phyloP scores from a whole-genome alignment of 2,888 invertebrate genomes.

The Folsomia candida region DNA sequence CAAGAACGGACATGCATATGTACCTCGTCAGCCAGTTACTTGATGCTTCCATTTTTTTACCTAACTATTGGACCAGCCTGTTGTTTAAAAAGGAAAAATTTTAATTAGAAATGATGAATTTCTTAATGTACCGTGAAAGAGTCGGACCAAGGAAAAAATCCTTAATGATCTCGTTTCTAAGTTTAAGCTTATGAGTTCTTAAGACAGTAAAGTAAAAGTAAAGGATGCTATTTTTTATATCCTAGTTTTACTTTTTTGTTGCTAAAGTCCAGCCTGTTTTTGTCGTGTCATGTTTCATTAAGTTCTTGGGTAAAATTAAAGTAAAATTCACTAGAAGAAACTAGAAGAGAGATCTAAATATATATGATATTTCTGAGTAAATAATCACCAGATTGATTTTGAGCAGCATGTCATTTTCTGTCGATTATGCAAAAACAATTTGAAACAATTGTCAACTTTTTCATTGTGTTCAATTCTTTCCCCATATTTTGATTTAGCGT shows the following conservation, averaged over 20 bases:
- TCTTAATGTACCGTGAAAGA: conserved; percentile 8
- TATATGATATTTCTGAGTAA: too few relatives aligned
- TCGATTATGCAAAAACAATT: too few relatives aligned
- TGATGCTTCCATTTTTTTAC: not conserved
- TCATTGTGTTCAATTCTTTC: too few relatives aligned
- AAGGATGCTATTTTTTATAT: too few relatives aligned
- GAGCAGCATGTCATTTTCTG: too few relatives aligned
- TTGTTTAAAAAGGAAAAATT: not conserved
- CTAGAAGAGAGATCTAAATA: too few relatives aligned
- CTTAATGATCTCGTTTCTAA: not conserved
- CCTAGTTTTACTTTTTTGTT: not conserved
- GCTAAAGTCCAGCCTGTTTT: not conserved
- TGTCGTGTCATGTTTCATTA: conserved; percentile 7
- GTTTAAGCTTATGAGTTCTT: too few relatives aligned
- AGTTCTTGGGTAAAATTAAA: not conserved
- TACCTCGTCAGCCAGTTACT: not conserved
- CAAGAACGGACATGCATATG: not conserved
- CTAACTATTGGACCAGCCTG: not conserved
- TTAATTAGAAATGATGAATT: conserved; percentile 4
- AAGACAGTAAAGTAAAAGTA: not conserved
- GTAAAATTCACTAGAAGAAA: too few relatives aligned
- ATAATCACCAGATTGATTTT: too few relatives aligned
- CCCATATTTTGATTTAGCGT: too few relatives aligned
- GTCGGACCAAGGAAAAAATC: not conserved
- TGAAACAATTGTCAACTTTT: too few relatives aligned